These are phyloP conservation scores for Erebia aethiops DNA, from an alignment of 2,888 invertebrate species.

Conservation along the genomic window DNA sequence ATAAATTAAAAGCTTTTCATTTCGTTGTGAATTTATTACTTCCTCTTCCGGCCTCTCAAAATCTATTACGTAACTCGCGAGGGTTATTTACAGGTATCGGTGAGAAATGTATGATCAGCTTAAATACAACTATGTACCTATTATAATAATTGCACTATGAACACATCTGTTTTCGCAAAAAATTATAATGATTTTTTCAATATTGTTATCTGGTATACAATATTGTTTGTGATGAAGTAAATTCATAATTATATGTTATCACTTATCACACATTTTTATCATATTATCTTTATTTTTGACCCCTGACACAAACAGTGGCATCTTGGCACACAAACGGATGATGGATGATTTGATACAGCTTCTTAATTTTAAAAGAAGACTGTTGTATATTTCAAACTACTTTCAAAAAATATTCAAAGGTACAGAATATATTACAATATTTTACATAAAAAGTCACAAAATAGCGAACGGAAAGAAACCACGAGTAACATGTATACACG, in stretches of 20 bases:
- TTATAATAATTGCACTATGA: not conserved
- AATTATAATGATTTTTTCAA: too few relatives aligned
- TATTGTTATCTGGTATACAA: too few relatives aligned
- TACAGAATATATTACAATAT: not conserved
- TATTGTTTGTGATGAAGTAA: too few relatives aligned
- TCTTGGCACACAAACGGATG: too few relatives aligned
- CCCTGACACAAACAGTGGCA: too few relatives aligned
- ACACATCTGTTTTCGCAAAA: not conserved
- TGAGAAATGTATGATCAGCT: constrained; percentile 52
- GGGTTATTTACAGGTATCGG: constrained; percentile 65
- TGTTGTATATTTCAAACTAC: too few relatives aligned
- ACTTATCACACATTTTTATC: too few relatives aligned
- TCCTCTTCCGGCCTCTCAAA: constrained; percentile 67
- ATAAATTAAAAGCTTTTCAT: constrained; percentile 19
- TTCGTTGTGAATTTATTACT: constrained; percentile 56
- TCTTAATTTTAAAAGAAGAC: too few relatives aligned
- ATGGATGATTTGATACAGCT: too few relatives aligned
- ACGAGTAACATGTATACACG: constrained; percentile 10
- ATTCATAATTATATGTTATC: too few relatives aligned
- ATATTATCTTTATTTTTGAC: too few relatives aligned
- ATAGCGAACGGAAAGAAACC: not conserved
- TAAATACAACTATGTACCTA: not conserved
- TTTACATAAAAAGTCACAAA: not conserved
- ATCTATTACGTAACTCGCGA: constrained; percentile 64
- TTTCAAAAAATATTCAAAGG: not conserved